phyloP scores from a whole-genome alignment of 2,888 invertebrate genomes.

The Epinotia nisella region DNA sequence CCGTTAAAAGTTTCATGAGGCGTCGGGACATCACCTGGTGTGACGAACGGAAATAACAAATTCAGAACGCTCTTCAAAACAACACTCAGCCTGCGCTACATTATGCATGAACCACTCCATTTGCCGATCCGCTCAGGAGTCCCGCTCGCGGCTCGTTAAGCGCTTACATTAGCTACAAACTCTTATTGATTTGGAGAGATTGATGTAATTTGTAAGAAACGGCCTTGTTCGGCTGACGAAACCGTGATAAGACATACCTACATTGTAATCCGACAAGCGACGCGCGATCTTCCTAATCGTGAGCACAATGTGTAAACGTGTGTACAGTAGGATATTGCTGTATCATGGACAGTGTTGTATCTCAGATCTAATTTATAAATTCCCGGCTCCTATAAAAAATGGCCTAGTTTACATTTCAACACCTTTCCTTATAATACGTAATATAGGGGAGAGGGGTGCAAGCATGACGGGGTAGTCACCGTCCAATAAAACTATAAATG shows the following conservation, averaged over 20 bases:
- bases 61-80: constrained; percentile 84
- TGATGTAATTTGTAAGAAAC: constrained; percentile 72
- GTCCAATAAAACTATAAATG: too few species aligned
- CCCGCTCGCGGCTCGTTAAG: constrained; percentile 83
- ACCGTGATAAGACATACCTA: constrained; percentile 17
- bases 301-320: constrained; percentile 1
- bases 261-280: constrained; percentile 3
- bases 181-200: constrained; percentile 82
- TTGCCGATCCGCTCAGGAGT: constrained; percentile 83
- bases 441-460: too few species aligned
- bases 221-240: constrained; percentile 40
- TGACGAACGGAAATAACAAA: constrained; percentile 83
- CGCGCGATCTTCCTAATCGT: neutral
- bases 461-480: too few species aligned
- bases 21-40: constrained; percentile 79
- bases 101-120: constrained; percentile 85
- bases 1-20: constrained; percentile 81
- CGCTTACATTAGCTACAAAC: constrained; percentile 83
- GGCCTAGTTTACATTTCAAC: too few species aligned
- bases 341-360: too few species aligned
- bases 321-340: neutral
- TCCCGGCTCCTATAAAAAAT: too few species aligned
- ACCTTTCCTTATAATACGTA: too few species aligned
- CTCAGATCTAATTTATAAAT: too few species aligned
- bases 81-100: constrained; percentile 82